Conservation (phyloP, 2,113 vertebrate genomes). For the Ctenomys sociabilis region DNA sequence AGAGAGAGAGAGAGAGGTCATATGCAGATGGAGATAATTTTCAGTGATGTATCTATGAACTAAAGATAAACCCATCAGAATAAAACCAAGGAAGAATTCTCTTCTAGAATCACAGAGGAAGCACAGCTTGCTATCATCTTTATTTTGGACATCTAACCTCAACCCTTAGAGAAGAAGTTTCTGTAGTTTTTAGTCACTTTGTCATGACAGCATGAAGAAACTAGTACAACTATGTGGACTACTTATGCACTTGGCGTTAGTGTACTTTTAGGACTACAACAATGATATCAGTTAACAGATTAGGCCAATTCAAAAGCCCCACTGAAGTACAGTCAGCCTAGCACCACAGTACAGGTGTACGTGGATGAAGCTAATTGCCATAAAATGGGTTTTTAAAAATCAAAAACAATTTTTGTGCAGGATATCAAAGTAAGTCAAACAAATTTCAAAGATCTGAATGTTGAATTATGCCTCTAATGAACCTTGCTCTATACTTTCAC, state of each 20-base stretch:
- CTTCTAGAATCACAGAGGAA: not conserved
- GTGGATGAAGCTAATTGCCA: not conserved
- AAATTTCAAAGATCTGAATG: conserved; percentile 9
- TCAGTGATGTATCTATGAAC: not conserved
- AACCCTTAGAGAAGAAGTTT: not conserved
- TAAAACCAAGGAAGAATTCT: not conserved
- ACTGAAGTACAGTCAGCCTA: not conserved
- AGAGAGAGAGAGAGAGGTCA: not conserved
- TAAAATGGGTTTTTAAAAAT: not conserved
- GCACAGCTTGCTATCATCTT: not conserved
- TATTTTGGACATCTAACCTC: not conserved
- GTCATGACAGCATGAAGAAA: not conserved
- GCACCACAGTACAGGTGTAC: too few species aligned
- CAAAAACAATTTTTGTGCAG: not conserved
- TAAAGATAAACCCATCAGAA: not conserved
- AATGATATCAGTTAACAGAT: not conserved
- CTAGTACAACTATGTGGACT: not conserved
- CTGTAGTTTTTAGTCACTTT: not conserved
- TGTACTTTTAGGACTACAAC: not conserved
- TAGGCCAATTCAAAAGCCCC: conserved; percentile 20
- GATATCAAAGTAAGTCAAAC: conserved; percentile 27
- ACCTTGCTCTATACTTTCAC: not conserved
- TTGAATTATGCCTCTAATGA: not conserved
- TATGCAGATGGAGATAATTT: not conserved
- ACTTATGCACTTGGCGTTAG: not conserved